Base-by-base conservation (phyloP, 2,113 vertebrate species). In the Rhabdomys dilectus region DNA sequence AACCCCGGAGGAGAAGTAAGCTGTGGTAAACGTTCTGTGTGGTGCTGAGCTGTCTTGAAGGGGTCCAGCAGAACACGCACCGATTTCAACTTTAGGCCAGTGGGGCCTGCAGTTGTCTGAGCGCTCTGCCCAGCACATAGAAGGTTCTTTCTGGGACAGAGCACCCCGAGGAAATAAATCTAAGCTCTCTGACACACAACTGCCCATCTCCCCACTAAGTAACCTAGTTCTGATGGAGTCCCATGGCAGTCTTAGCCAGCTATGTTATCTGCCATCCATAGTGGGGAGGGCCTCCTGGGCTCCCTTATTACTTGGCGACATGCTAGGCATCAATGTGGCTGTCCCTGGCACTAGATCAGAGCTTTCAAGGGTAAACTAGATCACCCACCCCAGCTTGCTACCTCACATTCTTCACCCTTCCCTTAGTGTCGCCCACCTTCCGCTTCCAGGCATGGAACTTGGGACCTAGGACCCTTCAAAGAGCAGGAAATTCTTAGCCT, bases 391-490 rank as follows among this genome's bases (percentile, higher is more conserved):
- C n/a, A 10, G 5, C 21, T 64, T 1, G 8, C 21, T 34, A 76
- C 0, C 39, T 36, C 15, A 4, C 10, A 2, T 15, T 39, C 76
- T 51, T 53, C 8, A 58, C 29, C 68, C 66, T 42, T 48, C 3
- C 11, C 60, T 26, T 39, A 85, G 56, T 45, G 39, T 21, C 84
- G 3, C 9, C 58, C 64, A 97, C 1, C 77, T 82, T 89, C 66
- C 6, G 34, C 77, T 82, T 89, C 66, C 6, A 45, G 80, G 66
- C 76, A 78, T 39, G 21, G 87, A 24, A 85, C 51, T 62, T 78
- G 22, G 72, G 88, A 76, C 62, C 66, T 56, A 72, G 92, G 48
- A 45, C 90, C 76, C 89, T 94, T 86, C 94, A 96, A 89, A 93
- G 87, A 64, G 42, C 95, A 95, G 95, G 92, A 82, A 94, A 75